These are phyloP conservation scores for Dascyllus trimaculatus DNA, from an alignment of 2,113 vertebrate genomes.

Conservation along the genomic window DNA sequence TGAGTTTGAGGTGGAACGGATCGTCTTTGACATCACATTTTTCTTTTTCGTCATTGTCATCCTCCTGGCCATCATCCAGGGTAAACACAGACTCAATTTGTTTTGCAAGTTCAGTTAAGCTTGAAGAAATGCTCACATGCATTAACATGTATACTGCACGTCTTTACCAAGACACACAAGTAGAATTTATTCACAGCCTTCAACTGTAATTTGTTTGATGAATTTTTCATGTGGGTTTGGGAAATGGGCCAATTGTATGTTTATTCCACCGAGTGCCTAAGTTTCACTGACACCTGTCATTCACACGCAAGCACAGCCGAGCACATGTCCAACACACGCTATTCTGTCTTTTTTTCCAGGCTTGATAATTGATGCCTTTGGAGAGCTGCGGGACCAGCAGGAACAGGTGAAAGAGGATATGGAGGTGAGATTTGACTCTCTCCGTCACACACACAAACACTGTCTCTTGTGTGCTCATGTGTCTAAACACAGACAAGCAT, in stretches of 20 bases:
- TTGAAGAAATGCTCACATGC: background rate
- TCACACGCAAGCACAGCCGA: background rate
- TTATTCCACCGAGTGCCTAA: constrained; percentile 1
- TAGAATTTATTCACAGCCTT: background rate
- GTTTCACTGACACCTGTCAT: constrained; percentile 3
- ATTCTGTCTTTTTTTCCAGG: constrained; percentile 49
- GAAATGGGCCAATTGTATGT: background rate
- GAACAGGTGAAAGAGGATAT: constrained; percentile 83
- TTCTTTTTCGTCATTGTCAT: constrained; percentile 99
- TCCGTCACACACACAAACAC: background rate
- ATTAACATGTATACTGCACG: background rate
- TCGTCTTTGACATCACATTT: constrained; percentile 98
- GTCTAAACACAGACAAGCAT: background rate
- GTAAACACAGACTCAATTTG: constrained; percentile 73
- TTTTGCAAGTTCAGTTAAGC: background rate
- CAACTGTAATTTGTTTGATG: background rate
- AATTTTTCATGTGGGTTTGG: constrained; percentile 24
- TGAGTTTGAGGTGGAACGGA: constrained; percentile 94
- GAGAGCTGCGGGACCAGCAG: constrained; percentile 82
- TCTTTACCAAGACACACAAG: background rate
- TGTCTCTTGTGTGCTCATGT: background rate
- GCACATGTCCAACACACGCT: background rate
- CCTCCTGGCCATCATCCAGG: constrained; percentile 97
- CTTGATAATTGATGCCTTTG: constrained; percentile 82
- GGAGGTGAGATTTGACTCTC: constrained; percentile 67